Percentiles rank a stretch among this genome's conserved stretches.
Conservation (phyloP, 2,888 invertebrate genomes). For the Pterostichus madidus region DNA sequence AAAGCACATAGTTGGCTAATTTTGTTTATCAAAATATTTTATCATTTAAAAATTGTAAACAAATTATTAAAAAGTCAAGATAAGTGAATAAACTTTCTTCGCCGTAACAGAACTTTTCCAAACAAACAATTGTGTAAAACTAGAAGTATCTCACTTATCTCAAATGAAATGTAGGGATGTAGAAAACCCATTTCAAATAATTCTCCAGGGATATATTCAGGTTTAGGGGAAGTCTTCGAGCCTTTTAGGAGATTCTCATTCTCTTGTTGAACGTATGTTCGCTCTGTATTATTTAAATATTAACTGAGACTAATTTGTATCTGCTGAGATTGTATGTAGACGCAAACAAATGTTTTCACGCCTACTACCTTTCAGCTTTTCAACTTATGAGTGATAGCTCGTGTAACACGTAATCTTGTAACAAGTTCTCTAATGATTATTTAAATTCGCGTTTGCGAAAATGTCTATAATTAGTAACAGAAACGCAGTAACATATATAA, state of each 20-base stretch:
- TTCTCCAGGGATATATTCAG: slow-evolving; percentile 12
- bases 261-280: slow-evolving; percentile 4
- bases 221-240: not conserved
- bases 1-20: too few relatives aligned
- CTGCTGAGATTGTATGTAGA: not conserved
- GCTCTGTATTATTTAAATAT: slow-evolving; percentile 22
- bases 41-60: not conserved
- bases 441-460: too few relatives aligned
- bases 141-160: slow-evolving; percentile 26
- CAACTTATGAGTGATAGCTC: slow-evolving; percentile 7
- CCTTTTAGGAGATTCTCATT: slow-evolving; percentile 19
- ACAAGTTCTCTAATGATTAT: too few relatives aligned
- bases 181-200: slow-evolving; percentile 29
- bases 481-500: too few relatives aligned
- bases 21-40: too few relatives aligned
- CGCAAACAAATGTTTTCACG: not conserved
- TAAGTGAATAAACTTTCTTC: slow-evolving; percentile 7
- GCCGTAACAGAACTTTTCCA: not conserved
- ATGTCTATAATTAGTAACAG: too few relatives aligned
- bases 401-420: not conserved
- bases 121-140: slow-evolving; percentile 28
- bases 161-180: slow-evolving; percentile 28
- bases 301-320: not conserved
- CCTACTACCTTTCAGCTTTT: not conserved
- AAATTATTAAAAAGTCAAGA: not conserved